Base-by-base conservation (phyloP, 2,888 invertebrate species). In the Ashinkailepas kermadecensis region DNA sequence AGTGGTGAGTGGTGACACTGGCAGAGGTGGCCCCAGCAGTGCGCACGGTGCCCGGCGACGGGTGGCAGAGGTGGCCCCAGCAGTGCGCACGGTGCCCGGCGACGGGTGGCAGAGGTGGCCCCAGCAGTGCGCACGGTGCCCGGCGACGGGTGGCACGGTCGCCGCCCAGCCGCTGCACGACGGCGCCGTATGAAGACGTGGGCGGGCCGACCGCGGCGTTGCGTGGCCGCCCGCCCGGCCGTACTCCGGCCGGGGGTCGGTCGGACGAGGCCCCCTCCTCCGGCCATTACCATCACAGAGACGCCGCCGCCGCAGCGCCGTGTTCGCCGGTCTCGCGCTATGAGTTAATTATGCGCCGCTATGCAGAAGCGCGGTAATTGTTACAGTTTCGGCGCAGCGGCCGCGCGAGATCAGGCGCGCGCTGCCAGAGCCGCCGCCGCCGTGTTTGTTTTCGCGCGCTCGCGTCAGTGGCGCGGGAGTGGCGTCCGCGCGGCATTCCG, bases 221-320 rank as follows among this genome's bases (percentile, higher is more conserved):
- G 2, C 15, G 62, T 7, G 15, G 62, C 62, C 62, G 62, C 18
- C 62, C 62, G 62, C 18, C 62, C 18, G 15, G 15, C 15, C 62
- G 62, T 15, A 7, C 15, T 7, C 62, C 18, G 62, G 62, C 18
- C 62, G 62, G 62, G 62, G 62, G 13, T 62, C 62, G 62, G 62
- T 39, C 13, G 15, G 15, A 15, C 25, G 70, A 25, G 70, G 74
- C 74, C 74, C 74, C 74, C 74, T 18, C 74, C 56, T 10, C 56
- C 74, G 74, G 15, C 18, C 74, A 74, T 74, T 74, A 74, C 74
- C 74, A 74, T 74, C 74, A 18, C 74, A 54, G 74, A 74, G 74
- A 12, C 21, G 56, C 74, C 74, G 74, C 74, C 70, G 18, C 18
- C 18, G 18, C n/a, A n/a, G n/a, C 18, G 9, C 18, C 65, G 1